phyloP scores from a whole-genome alignment of 2,113 vertebrate species.

The Gobius niger region DNA sequence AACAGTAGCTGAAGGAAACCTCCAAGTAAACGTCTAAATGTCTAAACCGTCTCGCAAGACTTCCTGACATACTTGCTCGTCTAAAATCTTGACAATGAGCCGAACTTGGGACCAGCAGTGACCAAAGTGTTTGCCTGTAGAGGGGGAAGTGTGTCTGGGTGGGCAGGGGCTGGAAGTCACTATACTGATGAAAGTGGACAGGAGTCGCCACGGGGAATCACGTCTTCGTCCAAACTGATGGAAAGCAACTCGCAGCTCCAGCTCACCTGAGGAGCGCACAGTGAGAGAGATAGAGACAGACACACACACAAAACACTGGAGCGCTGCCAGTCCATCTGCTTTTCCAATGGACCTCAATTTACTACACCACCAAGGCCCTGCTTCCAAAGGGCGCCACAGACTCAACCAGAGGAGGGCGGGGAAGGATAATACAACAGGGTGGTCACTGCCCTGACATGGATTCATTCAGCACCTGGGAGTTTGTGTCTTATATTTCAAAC shows the following conservation, averaged over 20 bases:
- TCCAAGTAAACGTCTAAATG: no score
- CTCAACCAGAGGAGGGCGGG: conserved; percentile 1
- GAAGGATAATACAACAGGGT: conserved; percentile 14
- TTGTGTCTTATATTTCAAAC: conserved; percentile 1
- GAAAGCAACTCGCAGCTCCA: conserved; percentile 42
- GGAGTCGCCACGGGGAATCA: conserved; percentile 58
- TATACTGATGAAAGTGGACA: conserved; percentile 53
- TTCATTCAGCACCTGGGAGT: conserved; percentile 17
- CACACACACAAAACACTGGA: conserved; percentile 16
- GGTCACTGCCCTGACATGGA: conserved; percentile 13
- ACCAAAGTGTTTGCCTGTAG: conserved; percentile 19
- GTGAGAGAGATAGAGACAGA: conserved; percentile 13
- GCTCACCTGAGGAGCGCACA: conserved; percentile 33
- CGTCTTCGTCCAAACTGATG: conserved; percentile 59
- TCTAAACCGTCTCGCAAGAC: background rate
- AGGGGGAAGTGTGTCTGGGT: conserved; percentile 6
- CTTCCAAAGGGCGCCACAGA: conserved; percentile 22
- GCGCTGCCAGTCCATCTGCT: conserved; percentile 59
- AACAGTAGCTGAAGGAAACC: no score
- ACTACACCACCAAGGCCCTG: conserved; percentile 23
- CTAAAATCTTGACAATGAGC: conserved; percentile 20
- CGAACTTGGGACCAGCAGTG: conserved; percentile 23
- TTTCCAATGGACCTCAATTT: conserved; percentile 52
- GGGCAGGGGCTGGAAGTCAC: conserved; percentile 10
- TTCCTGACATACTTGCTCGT: conserved; percentile 56